Base-by-base conservation (phyloP, 2,797 vertebrate species). In the Sebastes trivittatus region DNA sequence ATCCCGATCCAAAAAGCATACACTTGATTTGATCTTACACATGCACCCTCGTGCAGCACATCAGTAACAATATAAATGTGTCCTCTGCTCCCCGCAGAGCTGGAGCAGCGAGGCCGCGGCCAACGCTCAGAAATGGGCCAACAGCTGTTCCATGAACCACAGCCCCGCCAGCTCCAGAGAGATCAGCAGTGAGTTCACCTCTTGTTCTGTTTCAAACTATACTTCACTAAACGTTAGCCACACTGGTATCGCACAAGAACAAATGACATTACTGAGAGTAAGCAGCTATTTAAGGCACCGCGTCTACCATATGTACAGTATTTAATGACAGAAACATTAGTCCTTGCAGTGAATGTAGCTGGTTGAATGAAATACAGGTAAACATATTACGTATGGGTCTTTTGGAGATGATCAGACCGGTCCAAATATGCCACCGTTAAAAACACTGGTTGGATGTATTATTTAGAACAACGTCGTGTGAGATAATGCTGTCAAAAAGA, bases 121-220 rank as follows among this genome's bases (percentile, higher is more conserved):
- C 75, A 93, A 88, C 22, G 78, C 92, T 86, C 75, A 88, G 84
- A 71, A 8, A 72, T 91, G 88, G 89, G 93, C 90, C 66, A 78
- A 87, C 22, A 86, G 64, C 65, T 93, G 92, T 82, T 81, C 85
- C 72, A 81, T 92, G 87, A 63, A 62, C 0, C 89, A 91, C 89
- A 93, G 93, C 38, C 58, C 73, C 1, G 2, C 0, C 5, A 89
- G 78, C 73, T 4, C 30, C 14, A 85, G 85, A 70, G 1, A 2
- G 9, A 86, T 92, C 56, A 80, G 85, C 88, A 76, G 78, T 91
- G 71, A 80, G 77, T 66, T 77, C 38, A 18, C 20, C 69, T 25
- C 16, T 54, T 16, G 14, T 23, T 59, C 25, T 59, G 11, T n/a
- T 68, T 68, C 2, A 16, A 38, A 23, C 59, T 3, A 11, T 7